Evolutionary conservation across 2,888 invertebrate genomes (phyloP).

Genomic region (Athalia rosae): DNA sequence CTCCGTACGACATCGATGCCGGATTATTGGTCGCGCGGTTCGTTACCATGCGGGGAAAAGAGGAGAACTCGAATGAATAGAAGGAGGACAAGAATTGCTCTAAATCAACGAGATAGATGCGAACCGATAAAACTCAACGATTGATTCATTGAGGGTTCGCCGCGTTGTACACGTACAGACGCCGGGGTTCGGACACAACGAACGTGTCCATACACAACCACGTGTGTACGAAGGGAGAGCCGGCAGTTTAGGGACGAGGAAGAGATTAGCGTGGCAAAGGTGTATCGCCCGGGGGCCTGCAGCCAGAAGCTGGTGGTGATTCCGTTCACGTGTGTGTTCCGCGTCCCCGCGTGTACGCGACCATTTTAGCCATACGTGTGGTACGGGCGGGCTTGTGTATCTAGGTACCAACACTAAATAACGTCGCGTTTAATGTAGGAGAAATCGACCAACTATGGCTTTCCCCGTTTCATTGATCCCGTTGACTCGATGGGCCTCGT

Average conservation of each 20-base stretch:
- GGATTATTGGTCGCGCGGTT: not conserved
- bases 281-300: constrained; percentile 17
- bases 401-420: constrained; percentile 19
- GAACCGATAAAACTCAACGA: constrained; percentile 44
- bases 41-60: not conserved
- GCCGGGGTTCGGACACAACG: not conserved
- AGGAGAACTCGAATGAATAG: not conserved
- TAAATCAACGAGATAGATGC: constrained; percentile 42
- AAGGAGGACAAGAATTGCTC: constrained; percentile 1
- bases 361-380: not conserved
- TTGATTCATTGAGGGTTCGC: constrained; percentile 44
- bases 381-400: not conserved
- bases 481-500: not conserved
- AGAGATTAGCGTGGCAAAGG: constrained; percentile 21
- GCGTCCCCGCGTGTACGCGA: not conserved
- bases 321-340: too few species aligned
- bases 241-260: not conserved
- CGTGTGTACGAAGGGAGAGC: not conserved
- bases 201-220: not conserved
- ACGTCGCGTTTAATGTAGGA: constrained; percentile 3
- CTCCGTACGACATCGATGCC: not conserved
- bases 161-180: not conserved
- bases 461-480: not conserved
- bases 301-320: not conserved
- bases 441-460: not conserved